Conservation (phyloP, 2,113 vertebrate genomes). For the Sciurus niger region DNA sequence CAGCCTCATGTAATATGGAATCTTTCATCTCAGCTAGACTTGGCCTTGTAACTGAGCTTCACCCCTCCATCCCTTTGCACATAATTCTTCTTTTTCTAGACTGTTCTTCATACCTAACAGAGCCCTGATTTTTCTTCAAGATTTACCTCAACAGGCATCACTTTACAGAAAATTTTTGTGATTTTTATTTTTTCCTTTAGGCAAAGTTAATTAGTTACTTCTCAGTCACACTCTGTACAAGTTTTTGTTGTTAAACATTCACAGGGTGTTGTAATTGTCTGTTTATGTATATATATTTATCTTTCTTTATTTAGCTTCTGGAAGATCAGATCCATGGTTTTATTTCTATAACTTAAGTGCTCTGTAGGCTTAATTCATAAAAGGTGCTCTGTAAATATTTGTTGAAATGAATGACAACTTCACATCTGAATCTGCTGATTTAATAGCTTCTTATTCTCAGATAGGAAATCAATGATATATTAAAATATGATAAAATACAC, state of each 20-base stretch:
- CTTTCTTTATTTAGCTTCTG: constrained; percentile 60
- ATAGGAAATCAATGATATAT: background rate
- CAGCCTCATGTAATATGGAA: background rate
- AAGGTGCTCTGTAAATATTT: constrained; percentile 6
- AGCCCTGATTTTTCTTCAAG: constrained; percentile 38
- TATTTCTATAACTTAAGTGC: constrained; percentile 22
- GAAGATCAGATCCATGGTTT: constrained; percentile 43
- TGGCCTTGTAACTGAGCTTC: background rate
- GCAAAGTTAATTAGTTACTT: constrained; percentile 78
- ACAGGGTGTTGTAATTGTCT: constrained; percentile 77
- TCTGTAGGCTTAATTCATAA: background rate
- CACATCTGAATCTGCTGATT: background rate
- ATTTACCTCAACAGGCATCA: background rate
- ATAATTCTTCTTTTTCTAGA: constrained; percentile 31
- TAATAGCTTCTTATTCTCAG: background rate
- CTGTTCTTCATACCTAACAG: background rate
- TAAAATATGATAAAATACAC: background rate
- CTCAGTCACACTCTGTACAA: constrained; percentile 55
- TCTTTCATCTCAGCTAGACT: background rate
- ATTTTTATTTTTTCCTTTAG: background rate
- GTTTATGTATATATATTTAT: constrained; percentile 50
- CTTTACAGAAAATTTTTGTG: constrained; percentile 2
- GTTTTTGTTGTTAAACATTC: constrained; percentile 77
- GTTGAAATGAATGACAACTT: constrained; percentile 25
- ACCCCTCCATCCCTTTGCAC: background rate